A percentile compares a stretch with the other conserved stretches of the same genome.
Conservation (phyloP, 2,113 vertebrate genomes). For the Erythrocercus mccallii region DNA sequence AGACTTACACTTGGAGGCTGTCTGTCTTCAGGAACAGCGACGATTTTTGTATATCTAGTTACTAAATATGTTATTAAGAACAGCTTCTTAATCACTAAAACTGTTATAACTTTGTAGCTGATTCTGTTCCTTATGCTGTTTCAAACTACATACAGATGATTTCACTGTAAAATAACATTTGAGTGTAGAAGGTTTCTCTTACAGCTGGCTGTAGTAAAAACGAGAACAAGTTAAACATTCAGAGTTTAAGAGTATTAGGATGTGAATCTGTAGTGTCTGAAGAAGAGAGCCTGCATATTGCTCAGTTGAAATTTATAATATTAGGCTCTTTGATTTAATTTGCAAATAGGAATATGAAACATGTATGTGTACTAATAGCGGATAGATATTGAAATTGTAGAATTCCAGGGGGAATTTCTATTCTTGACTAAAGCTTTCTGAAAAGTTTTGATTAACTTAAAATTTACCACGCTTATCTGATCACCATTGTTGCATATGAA, state of each 20-base stretch:
- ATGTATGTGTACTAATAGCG: fast-evolving
- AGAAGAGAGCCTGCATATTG: background rate
- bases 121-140: background rate
- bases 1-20: background rate
- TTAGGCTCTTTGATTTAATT: background rate
- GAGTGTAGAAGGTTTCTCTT: background rate
- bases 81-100: background rate
- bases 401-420: fast-evolving
- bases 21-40: background rate
- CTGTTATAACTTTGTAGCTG: background rate
- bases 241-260: background rate
- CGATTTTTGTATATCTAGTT: fast-evolving
- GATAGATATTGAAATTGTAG: background rate
- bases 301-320: background rate
- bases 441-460: background rate
- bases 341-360: background rate
- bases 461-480: background rate
- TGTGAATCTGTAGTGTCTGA: background rate
- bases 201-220: background rate
- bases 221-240: background rate
- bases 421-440: background rate
- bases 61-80: background rate
- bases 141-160: background rate
- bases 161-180: background rate
- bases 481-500: background rate